Evolutionary conservation across 2,888 invertebrate genomes (phyloP).

Genomic region (Cryptops parisi): DNA sequence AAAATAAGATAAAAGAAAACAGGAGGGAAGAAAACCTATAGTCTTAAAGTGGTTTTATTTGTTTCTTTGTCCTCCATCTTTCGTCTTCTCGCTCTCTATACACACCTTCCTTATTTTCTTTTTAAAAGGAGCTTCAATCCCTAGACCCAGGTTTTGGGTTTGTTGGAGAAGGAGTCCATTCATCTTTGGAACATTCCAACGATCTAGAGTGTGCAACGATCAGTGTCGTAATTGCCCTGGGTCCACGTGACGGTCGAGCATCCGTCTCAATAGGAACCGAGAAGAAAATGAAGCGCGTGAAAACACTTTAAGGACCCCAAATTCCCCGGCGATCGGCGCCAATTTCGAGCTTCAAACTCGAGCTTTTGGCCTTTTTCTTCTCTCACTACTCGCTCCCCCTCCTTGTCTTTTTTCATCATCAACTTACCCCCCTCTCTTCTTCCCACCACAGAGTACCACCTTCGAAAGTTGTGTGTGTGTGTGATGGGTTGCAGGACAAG

Average conservation of each 20-base stretch:
- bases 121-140: too few species aligned
- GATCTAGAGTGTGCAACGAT: neutral
- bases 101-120: too few species aligned
- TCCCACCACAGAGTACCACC: neutral
- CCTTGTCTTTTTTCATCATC: too few species aligned
- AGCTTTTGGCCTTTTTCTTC: neutral
- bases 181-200: conserved; percentile 2
- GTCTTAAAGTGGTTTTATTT: conserved; percentile 9
- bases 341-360: neutral
- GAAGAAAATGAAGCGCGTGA: conserved; percentile 9
- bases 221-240: neutral
- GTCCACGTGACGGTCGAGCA: conserved; percentile 5
- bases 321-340: conserved; percentile 1
- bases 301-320: conserved; percentile 9
- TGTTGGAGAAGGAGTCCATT: neutral
- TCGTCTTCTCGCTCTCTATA: too few species aligned
- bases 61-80: too few species aligned
- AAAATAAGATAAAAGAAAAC: neutral
- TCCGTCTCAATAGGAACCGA: conserved; percentile 5
- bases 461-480: too few species aligned
- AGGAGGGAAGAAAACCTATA: neutral
- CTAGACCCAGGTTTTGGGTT: neutral
- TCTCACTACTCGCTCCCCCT: neutral
- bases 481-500: conserved; percentile 5
- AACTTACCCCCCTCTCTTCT: neutral